phyloP scores from a whole-genome alignment of 2,113 vertebrate genomes.

The Colossoma macropomum region DNA sequence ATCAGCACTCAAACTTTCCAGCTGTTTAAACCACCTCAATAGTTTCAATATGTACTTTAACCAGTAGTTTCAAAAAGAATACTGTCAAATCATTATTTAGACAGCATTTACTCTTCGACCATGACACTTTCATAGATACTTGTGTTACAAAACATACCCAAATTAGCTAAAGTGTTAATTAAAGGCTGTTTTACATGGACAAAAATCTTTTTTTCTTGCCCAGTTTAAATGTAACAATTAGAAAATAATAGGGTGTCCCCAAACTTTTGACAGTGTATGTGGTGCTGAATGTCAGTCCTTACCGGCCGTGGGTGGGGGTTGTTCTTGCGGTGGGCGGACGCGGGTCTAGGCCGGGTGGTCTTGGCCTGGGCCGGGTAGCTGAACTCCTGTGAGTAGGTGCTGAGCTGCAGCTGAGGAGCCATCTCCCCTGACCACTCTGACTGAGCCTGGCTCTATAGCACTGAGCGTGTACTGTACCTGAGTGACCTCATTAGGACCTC shows the following conservation, averaged over 20 bases:
- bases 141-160: no score
- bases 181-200: no score
- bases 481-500: slow-evolving; percentile 15
- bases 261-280: not conserved
- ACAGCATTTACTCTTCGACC: no score
- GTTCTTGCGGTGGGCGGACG: slow-evolving; percentile 76
- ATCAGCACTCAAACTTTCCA: no score
- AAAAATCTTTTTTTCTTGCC: no score
- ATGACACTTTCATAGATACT: no score
- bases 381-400: slow-evolving; percentile 75
- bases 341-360: slow-evolving; percentile 68
- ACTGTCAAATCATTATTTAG: no score
- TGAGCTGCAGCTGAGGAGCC: slow-evolving; percentile 69
- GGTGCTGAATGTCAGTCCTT: slow-evolving; percentile 49
- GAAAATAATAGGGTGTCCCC: not conserved
- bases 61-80: no score
- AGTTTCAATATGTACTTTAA: no score
- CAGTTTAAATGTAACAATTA: no score
- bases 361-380: slow-evolving; percentile 54
- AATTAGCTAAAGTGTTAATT: no score
- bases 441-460: not conserved
- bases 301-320: slow-evolving; percentile 78
- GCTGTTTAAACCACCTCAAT: no score
- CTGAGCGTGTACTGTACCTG: not conserved
- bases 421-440: slow-evolving; percentile 51